Base-by-base conservation (phyloP, 1,140 invertebrate species). In the Cydia strobilella region DNA sequence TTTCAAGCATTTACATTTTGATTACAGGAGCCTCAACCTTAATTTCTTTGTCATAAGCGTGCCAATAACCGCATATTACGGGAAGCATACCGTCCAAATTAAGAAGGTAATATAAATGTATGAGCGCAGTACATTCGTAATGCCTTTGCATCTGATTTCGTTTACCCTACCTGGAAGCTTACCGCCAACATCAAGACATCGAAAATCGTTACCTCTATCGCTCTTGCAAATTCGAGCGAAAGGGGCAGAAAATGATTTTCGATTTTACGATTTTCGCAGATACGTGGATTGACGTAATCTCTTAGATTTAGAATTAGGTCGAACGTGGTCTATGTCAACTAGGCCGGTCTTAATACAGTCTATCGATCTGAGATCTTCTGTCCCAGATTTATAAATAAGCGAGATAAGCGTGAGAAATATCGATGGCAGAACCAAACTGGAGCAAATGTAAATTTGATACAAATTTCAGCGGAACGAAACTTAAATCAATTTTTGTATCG, bases 301-400 rank as follows among this genome's bases (percentile, higher is more conserved):
- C 31, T 69, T 69, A 15, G 65, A 69, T 69, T 69, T 69, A 69
- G 65, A 69, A 69, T 69, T 35, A 69, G 65, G 65, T 69, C 65
- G 35, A 35, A 69, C 65, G 65, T 69, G 65, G 65, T 39, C 65
- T 18, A 69, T 39, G 27, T 35, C 27, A 69, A 69, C 65, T 69
- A 69, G 31, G 35, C 65, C 65, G 18, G 27, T 69, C 65, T 69
- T 69, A 69, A 69, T 69, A 69, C 27, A 69, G 65, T 35, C 65
- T 69, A 69, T 69, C 65, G 65, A 35, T 18, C 13, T 27, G 18
- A 69, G 65, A 69, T 69, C 65, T 69, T n/a, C 35, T 18, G 65
- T 20, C 65, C 65, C 15, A 31, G 65, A 18, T 69, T 35, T 39
- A 31, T 18, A 35, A 69, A 18, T 69, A 35, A 18, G n/a, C 12